Base-by-base conservation (phyloP, 1,140 invertebrate species). In the Lerema accius region DNA sequence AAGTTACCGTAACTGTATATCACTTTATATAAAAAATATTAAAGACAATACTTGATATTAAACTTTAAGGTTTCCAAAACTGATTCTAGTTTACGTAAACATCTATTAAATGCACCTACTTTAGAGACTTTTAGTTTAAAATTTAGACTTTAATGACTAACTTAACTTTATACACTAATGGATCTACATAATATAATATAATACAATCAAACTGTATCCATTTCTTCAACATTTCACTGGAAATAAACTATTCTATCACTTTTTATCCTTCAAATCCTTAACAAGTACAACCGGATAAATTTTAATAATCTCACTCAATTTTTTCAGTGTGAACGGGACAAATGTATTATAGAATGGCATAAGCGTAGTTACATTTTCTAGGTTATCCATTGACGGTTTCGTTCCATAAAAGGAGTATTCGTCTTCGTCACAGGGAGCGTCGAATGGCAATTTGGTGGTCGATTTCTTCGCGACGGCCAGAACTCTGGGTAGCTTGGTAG, bases 371-470 rank as follows among this genome's bases (percentile, higher is more conserved):
- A 86, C 71, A 19, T 79, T 70, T 0, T 65, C 68, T 5, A 76
- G 65, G 3, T 65, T 26, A 0, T 69, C 65, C 4, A 65, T 17
- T 0, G 71, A 53, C 1, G 78, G 72, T 43, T 63, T 70, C 1
- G 63, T 79, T 11, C 82, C 81, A 45, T 87, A 86, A 11, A 64
- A 82, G 0, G 86, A 84, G 46, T 76, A 82, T 19, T 76, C 82
- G 1, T 71, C 60, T 1, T 53, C 17, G 11, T 71, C 59, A 11
- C 39, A 39, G 9, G 32, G 17, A 11, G 46, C 42, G 17, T 39
- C 26, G 11, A 66, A 67, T 3, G 86, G 80, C 28, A 87, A 51
- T 63, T 81, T 85, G 1, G 84, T 77, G 0, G 86, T 89, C 0
- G 86, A 89, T 48, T 89, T 89, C 35, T 50, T 79, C 0, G 85